Evolutionary conservation across 2,113 vertebrate genomes (phyloP), one percentile per base, ranked within the genome.

Genomic region (Mormyrus lacerda): DNA sequence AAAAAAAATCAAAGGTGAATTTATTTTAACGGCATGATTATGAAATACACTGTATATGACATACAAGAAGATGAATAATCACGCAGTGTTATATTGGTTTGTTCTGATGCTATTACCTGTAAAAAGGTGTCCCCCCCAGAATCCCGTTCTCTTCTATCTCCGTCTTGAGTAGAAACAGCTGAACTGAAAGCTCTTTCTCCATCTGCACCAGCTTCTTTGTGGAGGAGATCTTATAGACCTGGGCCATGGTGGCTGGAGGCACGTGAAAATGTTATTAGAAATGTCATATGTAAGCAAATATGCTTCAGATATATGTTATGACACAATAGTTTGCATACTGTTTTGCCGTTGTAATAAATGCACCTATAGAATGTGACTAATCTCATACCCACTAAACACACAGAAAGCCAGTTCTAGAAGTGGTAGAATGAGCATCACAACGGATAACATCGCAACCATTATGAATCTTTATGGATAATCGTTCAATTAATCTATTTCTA

Each of bases 141-240:
- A 90, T 44, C 7, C 92, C 92, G 35, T 88, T 94, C 61, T 93
- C 93, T 89, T 96, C 94, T 51, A 92, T 93, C 91, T 96, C 95
- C 3, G 88, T 91, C 90, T 91, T 94, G 65, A 97, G 94, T 76
- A 95, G 94, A 15, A 92, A 87, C 82, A 96, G 45, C 17, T 92
- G 94, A 3, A 24, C 55, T 0, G 91, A 93, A 92, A 96, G 90
- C 65, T 96, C 95, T 58, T 94, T 93, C 91, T 97, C 96, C 92
- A 96, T 90, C 87, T 94, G 93, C 92, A 94, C 91, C 89, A 95
- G 91, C 88, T 93, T 95, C 31, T 94, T 92, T n/a, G 94, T 94
- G 39, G 95, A 96, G 51, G 94, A 94, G 1, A 94, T 89, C 91
- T 92, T 94, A 86, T 95, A 95, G 0, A 91, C 65, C 9, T 93